These are phyloP conservation scores for Hypotaenidia okinawae DNA, from an alignment of 2,797 vertebrate genomes.

Conservation along the genomic window DNA sequence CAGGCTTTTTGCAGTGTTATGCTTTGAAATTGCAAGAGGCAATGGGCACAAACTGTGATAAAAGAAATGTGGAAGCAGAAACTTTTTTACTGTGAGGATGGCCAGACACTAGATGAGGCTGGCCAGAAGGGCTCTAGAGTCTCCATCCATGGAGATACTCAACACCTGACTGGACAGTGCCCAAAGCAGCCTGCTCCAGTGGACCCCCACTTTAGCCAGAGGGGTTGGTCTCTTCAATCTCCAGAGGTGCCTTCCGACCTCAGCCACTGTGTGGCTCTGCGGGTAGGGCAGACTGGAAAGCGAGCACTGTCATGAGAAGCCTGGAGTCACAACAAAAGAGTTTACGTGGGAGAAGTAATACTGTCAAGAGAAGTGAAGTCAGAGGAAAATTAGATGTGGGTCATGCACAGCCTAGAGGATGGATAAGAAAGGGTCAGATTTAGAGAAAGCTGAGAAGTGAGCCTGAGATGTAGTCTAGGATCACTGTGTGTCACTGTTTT, in stretches of 20 bases:
- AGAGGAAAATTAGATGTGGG: not conserved
- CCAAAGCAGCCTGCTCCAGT: not conserved
- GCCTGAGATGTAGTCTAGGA: not conserved
- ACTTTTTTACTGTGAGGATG: not conserved
- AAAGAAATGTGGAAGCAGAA: not conserved
- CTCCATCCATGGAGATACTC: not conserved
- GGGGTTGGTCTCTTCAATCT: not conserved
- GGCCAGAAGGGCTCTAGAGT: not conserved
- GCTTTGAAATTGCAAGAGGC: not conserved
- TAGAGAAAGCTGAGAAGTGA: not conserved
- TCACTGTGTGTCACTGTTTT: not conserved
- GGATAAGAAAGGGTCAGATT: not conserved
- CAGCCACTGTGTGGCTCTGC: not conserved
- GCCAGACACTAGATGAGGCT: not conserved
- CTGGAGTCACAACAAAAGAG: not conserved
- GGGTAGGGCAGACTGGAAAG: not conserved
- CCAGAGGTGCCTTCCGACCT: not conserved
- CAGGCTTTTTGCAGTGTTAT: not conserved
- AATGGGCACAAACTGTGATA: not conserved
- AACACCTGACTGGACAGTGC: not conserved
- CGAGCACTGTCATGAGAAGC: not conserved
- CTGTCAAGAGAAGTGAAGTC: not conserved
- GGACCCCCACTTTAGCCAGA: not conserved
- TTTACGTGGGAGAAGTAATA: not conserved
- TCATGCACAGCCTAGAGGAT: not conserved